phyloP scores from a whole-genome alignment of 2,888 invertebrate species.

The Plagodis pulveraria region DNA sequence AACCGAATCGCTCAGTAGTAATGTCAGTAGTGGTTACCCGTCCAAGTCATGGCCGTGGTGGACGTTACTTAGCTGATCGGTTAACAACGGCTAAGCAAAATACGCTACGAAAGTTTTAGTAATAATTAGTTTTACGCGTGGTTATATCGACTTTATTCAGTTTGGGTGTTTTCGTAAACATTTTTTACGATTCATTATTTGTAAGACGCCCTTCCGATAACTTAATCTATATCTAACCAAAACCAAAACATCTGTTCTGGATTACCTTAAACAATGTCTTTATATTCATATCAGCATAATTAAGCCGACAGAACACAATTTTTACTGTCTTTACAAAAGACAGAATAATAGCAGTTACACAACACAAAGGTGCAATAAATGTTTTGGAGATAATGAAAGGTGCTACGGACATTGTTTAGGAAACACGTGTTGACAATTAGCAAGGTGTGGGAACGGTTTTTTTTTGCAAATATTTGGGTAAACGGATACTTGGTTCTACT shows the following conservation, averaged over 20 bases:
- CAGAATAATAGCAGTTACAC: not conserved
- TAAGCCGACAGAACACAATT: conserved; percentile 12
- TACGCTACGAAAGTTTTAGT: no score
- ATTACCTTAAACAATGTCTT: conserved; percentile 28
- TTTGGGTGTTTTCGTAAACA: no score
- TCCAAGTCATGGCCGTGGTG: no score
- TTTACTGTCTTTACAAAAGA: conserved; percentile 41
- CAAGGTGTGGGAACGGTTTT: conserved; percentile 42
- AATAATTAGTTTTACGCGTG: no score
- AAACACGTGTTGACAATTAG: conserved; percentile 58
- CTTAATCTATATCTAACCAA: conserved; percentile 4
- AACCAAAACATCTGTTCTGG: conserved; percentile 27
- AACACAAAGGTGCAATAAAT: not conserved
- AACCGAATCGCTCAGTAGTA: no score
- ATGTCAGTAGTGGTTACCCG: no score
- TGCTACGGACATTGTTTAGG: conserved; percentile 45
- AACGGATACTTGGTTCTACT: conserved; percentile 17
- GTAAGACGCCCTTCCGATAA: no score
- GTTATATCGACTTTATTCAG: no score
- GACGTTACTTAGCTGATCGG: no score
- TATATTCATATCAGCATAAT: conserved; percentile 1
- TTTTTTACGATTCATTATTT: no score
- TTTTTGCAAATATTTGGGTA: conserved; percentile 18
- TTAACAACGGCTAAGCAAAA: no score
- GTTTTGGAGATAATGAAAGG: conserved; percentile 34